Evolutionary conservation across 1,140 invertebrate genomes (phyloP), one percentile per base, ranked within the genome.

Genomic region (Drosophila kohkoa): DNA sequence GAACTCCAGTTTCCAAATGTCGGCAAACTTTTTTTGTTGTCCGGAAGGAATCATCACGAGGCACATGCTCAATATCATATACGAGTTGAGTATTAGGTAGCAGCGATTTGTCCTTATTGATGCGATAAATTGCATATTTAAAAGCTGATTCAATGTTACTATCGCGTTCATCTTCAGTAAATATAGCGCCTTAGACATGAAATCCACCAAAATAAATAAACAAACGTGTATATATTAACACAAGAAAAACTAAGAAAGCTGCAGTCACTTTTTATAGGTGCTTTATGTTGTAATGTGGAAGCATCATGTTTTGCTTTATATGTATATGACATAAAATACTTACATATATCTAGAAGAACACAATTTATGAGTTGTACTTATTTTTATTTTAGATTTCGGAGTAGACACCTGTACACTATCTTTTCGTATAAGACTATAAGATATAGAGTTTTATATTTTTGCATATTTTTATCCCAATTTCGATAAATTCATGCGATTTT

Each of bases 21-120:
- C 95, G 94, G 93, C 98, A 99, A 54, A 97, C 98, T 95, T 97
- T 97, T 90, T 98, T 98, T 7, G 97, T 96, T n/a, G 97, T 96
- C 79, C 96, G 94, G 92, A 98, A 98, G 25, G 96, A 97, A 93
- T 98, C 97, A 81, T 96, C 96, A 59, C 95, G 94, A 6, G 96
- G 96, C 58, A 97, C 96, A 93, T 98, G 98, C 92, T 98, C 96
- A 77, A 98, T 98, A 90, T 98, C 97, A 89, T 98, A 98, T 1
- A 97, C 95, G 30, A 98, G 93, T 0, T 97, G 98, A 1, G 96
- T 97, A 79, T 98, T 97, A 3, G 97, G 96, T 49, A 98, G 93
- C 10, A 98, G 93, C 59, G 93, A 94, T 60, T 95, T 95, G 77
- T 98, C 97, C 85, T 97, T 97, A 93, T 98, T 98, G 63, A 98